Evolutionary conservation across 2,888 invertebrate species (phyloP).

Genomic region (Lycocerus yunnanus): DNA sequence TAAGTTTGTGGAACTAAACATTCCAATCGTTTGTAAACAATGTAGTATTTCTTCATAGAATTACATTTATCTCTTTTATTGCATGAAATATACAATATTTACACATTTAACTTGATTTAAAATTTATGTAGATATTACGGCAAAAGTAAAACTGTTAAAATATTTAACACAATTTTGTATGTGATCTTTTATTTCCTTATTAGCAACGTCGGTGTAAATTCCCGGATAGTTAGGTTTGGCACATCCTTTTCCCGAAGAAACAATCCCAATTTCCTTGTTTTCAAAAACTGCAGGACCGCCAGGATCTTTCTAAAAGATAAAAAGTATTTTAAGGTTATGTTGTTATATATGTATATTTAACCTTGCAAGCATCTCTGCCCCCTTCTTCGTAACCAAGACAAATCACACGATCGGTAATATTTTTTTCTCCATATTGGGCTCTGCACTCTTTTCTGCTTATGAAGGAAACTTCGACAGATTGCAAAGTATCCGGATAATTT

Average conservation of each 20-base stretch:
- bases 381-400: not conserved
- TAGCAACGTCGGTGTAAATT: not conserved
- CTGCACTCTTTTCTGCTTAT: not conserved
- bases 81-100: too few species aligned
- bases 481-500: not conserved
- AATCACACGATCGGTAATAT: not conserved
- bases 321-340: too few species aligned
- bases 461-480: not conserved
- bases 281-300: slow-evolving; percentile 1
- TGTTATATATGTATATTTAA: too few species aligned
- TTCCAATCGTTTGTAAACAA: too few species aligned
- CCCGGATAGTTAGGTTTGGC: not conserved
- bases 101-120: too few species aligned
- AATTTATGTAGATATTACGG: too few species aligned
- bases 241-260: slow-evolving; percentile 6
- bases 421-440: not conserved
- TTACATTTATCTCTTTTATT: too few species aligned
- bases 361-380: not conserved
- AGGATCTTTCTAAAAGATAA: slow-evolving; percentile 7
- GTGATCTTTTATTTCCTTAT: too few species aligned
- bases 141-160: too few species aligned
- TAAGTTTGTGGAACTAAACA: too few species aligned
- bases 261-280: not conserved
- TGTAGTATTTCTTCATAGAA: too few species aligned
- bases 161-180: too few species aligned